Evolutionary conservation across 2,888 invertebrate species (phyloP).

Genomic region (Xestia rhomboidea): DNA sequence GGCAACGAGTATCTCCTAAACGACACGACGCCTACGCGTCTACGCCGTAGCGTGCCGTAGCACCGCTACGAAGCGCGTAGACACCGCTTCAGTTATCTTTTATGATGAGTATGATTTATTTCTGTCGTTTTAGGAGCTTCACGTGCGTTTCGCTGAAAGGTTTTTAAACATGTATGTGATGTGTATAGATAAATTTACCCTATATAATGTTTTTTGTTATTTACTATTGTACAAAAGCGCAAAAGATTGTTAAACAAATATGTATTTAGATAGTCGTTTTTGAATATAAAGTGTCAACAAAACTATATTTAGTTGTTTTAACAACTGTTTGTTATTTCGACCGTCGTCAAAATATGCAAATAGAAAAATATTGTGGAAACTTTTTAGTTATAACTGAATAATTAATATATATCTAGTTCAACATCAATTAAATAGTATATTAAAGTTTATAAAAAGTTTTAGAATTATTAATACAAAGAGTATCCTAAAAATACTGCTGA

Average conservation of each 20-base stretch:
- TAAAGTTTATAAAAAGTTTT: not conserved
- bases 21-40: slow-evolving; percentile 63
- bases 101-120: slow-evolving; percentile 66
- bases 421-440: not conserved
- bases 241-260: slow-evolving; percentile 2
- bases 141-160: slow-evolving; percentile 55
- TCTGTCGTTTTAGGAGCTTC: slow-evolving; percentile 46
- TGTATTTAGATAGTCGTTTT: not conserved
- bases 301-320: not conserved
- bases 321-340: not conserved
- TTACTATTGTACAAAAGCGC: not conserved
- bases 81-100: slow-evolving; percentile 59
- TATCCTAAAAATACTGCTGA: not conserved
- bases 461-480: not conserved
- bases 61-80: slow-evolving; percentile 60
- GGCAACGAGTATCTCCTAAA: slow-evolving; percentile 40
- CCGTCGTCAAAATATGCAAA: not conserved
- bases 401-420: not conserved
- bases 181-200: slow-evolving; percentile 1
- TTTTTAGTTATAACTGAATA: not conserved
- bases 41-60: slow-evolving; percentile 70
- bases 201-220: not conserved
- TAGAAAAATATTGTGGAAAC: not conserved
- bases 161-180: slow-evolving; percentile 33
- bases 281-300: not conserved